A percentile compares a stretch with the other conserved stretches of the same genome.
These are phyloP conservation scores for Coenonympha glycerion DNA, from an alignment of 2,888 invertebrate genomes.

Conservation along the genomic window DNA sequence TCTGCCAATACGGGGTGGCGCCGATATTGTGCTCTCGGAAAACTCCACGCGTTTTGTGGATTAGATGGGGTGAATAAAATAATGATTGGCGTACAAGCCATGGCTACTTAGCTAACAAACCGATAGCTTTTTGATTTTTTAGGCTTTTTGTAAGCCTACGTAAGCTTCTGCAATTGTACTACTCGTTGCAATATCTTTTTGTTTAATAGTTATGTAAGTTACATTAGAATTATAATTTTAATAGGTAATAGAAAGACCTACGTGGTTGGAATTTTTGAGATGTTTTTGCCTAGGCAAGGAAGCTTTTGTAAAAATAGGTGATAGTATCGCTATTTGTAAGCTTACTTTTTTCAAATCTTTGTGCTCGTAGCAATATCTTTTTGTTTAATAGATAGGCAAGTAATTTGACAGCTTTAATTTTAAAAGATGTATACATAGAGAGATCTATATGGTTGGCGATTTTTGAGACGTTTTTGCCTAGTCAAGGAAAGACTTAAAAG, in stretches of 20 bases:
- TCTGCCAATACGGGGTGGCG: constrained; percentile 46
- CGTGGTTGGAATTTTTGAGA: neutral
- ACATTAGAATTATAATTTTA: too few relatives aligned
- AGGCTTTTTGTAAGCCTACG: neutral
- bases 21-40: constrained; percentile 30
- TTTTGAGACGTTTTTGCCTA: neutral
- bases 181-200: too few relatives aligned
- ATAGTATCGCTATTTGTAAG: too few relatives aligned
- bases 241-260: neutral
- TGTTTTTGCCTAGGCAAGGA: neutral
- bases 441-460: neutral
- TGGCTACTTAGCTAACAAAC: neutral
- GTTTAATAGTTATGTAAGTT: too few relatives aligned
- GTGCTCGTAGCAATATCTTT: too few relatives aligned
- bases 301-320: constrained; percentile 6
- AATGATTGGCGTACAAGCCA: constrained; percentile 7
- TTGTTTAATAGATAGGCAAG: too few relatives aligned
- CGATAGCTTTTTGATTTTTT: neutral
- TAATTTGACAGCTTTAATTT: too few relatives aligned
- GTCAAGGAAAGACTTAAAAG: constrained; percentile 7
- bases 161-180: neutral
- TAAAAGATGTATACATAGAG: too few relatives aligned
- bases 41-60: constrained; percentile 34
- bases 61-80: constrained; percentile 30
- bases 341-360: too few relatives aligned